Evolutionary conservation across 2,113 vertebrate species (phyloP).

Genomic region (Misgurnus mizolepis): DNA sequence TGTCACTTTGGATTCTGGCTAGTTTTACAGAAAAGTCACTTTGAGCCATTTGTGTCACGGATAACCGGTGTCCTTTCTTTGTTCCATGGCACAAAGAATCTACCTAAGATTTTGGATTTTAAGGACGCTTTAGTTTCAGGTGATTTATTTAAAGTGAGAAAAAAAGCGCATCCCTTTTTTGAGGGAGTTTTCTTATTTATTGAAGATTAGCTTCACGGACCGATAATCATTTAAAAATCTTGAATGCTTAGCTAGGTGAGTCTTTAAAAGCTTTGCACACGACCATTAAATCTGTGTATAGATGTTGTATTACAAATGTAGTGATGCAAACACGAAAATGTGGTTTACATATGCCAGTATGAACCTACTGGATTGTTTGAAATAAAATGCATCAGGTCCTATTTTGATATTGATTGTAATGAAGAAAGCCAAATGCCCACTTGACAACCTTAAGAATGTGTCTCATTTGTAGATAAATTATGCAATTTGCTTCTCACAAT

Average conservation of each 20-base stretch:
- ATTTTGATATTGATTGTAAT: slow-evolving; percentile 27
- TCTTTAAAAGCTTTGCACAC: slow-evolving; percentile 68
- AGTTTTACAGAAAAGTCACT: slow-evolving; percentile 62
- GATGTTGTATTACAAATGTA: slow-evolving; percentile 57
- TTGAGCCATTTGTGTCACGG: slow-evolving; percentile 65
- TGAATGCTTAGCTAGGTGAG: slow-evolving; percentile 56
- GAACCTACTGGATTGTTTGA: neutral
- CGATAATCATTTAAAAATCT: slow-evolving; percentile 70
- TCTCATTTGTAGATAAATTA: slow-evolving; percentile 75
- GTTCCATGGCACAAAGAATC: slow-evolving; percentile 69
- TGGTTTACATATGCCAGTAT: slow-evolving; percentile 1
- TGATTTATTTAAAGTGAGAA: slow-evolving; percentile 63
- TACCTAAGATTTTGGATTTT: slow-evolving; percentile 71
- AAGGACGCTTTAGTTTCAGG: slow-evolving; percentile 60
- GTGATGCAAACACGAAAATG: slow-evolving; percentile 67
- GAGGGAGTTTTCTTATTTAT: slow-evolving; percentile 74
- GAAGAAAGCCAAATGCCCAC: slow-evolving; percentile 35
- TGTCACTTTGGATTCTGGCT: slow-evolving; percentile 58
- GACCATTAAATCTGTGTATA: slow-evolving; percentile 34
- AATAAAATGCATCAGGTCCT: slow-evolving; percentile 10
- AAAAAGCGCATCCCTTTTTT: slow-evolving; percentile 62
- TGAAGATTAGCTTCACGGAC: slow-evolving; percentile 65
- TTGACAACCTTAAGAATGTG: slow-evolving; percentile 62
- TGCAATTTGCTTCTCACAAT: slow-evolving; percentile 87
- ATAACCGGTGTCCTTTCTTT: slow-evolving; percentile 58